Conservation (phyloP, 2,113 vertebrate genomes). For the Misgurnus mizolepis region DNA sequence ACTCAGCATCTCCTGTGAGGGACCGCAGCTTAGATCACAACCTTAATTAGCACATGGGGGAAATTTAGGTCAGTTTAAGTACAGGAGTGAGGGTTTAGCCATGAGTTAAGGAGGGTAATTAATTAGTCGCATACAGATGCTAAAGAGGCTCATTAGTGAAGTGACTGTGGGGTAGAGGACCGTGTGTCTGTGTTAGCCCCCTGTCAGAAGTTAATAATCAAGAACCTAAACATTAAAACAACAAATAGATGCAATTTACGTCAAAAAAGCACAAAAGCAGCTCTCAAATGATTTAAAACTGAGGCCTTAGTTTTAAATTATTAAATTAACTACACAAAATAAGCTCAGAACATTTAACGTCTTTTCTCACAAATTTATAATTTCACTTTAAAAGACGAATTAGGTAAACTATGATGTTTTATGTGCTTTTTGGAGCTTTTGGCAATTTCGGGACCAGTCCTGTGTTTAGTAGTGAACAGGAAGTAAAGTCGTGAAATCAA, state of each 20-base stretch:
- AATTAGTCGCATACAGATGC: conserved; percentile 37
- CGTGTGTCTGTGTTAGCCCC: neutral
- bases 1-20: conserved; percentile 20
- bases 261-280: conserved; percentile 9
- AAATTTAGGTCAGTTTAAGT: conserved; percentile 34
- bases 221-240: neutral
- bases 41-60: conserved; percentile 30
- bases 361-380: no score
- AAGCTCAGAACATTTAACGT: no score
- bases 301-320: neutral
- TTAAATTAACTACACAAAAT: no score
- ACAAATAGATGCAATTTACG: neutral
- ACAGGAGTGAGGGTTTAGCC: conserved; percentile 13
- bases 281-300: neutral
- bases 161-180: conserved; percentile 5
- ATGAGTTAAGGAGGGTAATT: conserved; percentile 37
- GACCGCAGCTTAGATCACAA: neutral
- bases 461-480: no score
- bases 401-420: no score
- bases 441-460: no score
- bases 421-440: no score
- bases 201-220: neutral
- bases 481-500: no score
- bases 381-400: no score
- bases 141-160: conserved; percentile 36